phyloP scores from a whole-genome alignment of 2,888 invertebrate genomes.

The Tenodera sinensis region DNA sequence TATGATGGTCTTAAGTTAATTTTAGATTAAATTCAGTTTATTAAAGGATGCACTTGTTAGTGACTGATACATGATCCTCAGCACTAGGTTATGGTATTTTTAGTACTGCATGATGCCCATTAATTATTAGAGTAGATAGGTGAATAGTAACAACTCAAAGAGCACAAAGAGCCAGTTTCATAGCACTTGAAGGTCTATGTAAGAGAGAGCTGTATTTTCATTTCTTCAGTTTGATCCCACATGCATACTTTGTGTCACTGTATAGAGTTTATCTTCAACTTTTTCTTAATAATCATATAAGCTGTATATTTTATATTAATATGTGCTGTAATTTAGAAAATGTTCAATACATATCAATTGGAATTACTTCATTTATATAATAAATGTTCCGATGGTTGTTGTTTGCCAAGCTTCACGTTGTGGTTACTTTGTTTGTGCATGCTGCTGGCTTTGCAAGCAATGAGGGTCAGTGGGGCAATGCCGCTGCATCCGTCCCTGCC shows the following conservation, averaged over 20 bases:
- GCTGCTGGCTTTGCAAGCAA: conserved; percentile 29
- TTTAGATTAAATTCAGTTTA: too few species aligned
- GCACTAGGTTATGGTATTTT: too few species aligned
- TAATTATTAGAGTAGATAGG: too few species aligned
- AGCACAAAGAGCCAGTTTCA: too few species aligned
- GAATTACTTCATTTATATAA: background rate
- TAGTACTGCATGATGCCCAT: too few species aligned
- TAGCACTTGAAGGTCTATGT: too few species aligned
- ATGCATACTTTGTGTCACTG: background rate
- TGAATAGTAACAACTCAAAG: too few species aligned
- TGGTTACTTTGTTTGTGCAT: conserved; percentile 26
- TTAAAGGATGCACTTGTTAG: too few species aligned
- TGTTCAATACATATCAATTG: background rate
- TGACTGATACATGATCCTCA: too few species aligned
- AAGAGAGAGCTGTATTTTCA: background rate
- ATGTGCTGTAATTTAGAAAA: background rate
- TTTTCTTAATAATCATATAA: background rate
- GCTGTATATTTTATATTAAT: background rate
- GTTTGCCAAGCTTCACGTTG: conserved; percentile 3
- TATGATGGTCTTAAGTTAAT: too few species aligned
- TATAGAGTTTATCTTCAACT: background rate
- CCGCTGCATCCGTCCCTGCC: conserved; percentile 3
- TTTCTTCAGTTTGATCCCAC: background rate
- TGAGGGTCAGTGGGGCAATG: conserved; percentile 23
- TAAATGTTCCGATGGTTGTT: background rate